A percentile compares a stretch with the other conserved stretches of the same genome.
These are phyloP conservation scores for Numida meleagris DNA, from an alignment of 2,113 vertebrate species.

Conservation along the genomic window DNA sequence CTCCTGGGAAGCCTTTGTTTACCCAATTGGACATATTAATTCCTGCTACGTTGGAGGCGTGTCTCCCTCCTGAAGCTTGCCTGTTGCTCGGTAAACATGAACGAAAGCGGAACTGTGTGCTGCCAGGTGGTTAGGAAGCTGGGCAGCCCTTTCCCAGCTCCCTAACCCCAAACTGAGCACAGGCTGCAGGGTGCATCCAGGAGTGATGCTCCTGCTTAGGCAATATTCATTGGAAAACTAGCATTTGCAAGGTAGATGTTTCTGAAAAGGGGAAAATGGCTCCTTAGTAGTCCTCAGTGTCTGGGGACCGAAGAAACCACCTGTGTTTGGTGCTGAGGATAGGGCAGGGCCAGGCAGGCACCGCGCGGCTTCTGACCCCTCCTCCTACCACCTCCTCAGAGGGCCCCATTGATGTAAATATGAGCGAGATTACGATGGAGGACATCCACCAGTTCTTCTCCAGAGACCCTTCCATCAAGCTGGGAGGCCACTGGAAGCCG, in stretches of 20 bases:
- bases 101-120: conserved; percentile 39
- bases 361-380: neutral
- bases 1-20: conserved; percentile 42
- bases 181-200: neutral
- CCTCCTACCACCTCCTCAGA: conserved; percentile 68
- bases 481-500: conserved; percentile 93
- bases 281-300: neutral
- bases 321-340: neutral
- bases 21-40: neutral
- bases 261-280: fast-evolving
- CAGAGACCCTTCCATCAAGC: conserved; percentile 78
- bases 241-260: neutral
- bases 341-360: neutral
- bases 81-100: neutral
- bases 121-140: neutral
- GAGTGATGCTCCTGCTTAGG: neutral
- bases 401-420: conserved; percentile 91
- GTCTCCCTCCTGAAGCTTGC: neutral
- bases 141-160: neutral
- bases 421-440: conserved; percentile 91
- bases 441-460: conserved; percentile 86
- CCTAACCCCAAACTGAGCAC: neutral
- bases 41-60: neutral
- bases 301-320: neutral
- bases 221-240: fast-evolving